Evolutionary conservation across 1,140 invertebrate genomes (phyloP).

Genomic region (Danaus melanippus): DNA sequence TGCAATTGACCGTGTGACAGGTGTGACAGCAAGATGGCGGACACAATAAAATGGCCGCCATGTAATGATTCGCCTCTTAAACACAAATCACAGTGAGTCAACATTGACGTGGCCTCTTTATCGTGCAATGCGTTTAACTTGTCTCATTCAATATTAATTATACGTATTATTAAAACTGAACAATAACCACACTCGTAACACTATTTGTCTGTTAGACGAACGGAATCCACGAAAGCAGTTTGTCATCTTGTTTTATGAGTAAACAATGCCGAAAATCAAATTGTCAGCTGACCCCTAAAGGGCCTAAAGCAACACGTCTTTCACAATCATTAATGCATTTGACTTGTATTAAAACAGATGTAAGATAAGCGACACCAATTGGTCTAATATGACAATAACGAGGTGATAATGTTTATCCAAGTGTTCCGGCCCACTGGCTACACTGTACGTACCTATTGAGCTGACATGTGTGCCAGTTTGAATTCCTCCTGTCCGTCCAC

Average conservation of each 20-base stretch:
- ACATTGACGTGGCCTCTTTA: constrained; percentile 14
- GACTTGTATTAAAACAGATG: too few species aligned
- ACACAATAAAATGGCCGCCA: constrained; percentile 19
- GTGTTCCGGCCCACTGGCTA: constrained; percentile 21
- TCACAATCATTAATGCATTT: too few species aligned
- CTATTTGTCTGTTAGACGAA: too few species aligned
- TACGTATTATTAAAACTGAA: too few species aligned
- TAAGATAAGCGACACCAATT: constrained; percentile 7
- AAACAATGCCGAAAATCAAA: too few species aligned
- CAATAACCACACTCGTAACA: too few species aligned
- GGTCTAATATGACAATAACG: constrained; percentile 24
- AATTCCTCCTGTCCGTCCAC: constrained; percentile 4
- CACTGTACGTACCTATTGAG: not conserved
- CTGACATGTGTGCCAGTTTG: too few species aligned
- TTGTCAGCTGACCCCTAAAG: too few species aligned
- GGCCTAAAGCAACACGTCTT: too few species aligned
- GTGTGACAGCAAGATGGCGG: constrained; percentile 19
- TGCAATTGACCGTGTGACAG: constrained; percentile 18
- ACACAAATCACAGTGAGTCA: constrained; percentile 28
- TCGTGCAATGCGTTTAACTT: constrained; percentile 6
- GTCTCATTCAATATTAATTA: too few species aligned
- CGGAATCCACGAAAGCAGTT: too few species aligned
- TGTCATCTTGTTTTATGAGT: too few species aligned
- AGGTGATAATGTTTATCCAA: constrained; percentile 47
- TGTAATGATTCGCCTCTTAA: constrained; percentile 22